A percentile compares a stretch with the other conserved stretches of the same genome.
These are phyloP conservation scores for Polydesmus complanatus DNA, from an alignment of 2,888 invertebrate species.

Conservation along the genomic window DNA sequence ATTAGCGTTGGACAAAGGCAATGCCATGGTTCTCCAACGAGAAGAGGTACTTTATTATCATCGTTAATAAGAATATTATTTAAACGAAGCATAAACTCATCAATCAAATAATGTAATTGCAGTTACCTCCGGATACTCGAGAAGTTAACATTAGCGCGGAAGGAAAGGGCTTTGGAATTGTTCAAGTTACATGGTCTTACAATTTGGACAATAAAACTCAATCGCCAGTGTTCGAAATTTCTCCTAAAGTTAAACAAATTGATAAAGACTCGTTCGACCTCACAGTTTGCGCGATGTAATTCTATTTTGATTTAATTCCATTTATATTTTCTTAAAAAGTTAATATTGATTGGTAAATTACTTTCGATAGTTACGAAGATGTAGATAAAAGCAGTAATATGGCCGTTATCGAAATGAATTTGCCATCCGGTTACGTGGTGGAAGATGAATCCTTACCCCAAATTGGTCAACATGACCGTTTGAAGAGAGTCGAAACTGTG, in stretches of 20 bases:
- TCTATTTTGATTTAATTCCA: not conserved
- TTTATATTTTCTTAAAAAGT: no score
- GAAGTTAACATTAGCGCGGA: conserved; percentile 18
- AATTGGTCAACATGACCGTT: conserved; percentile 26
- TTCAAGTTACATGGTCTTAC: conserved; percentile 22
- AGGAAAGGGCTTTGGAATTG: conserved; percentile 22
- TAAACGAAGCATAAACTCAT: conserved; percentile 4
- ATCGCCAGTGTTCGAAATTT: conserved; percentile 19
- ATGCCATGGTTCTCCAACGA: conserved; percentile 29
- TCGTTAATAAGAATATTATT: not conserved
- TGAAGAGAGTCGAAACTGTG: conserved; percentile 53
- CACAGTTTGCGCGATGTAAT: conserved; percentile 21
- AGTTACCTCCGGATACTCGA: conserved; percentile 19
- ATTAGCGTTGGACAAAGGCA: conserved; percentile 24
- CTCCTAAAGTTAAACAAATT: conserved; percentile 17
- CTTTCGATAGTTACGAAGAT: conserved; percentile 14
- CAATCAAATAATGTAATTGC: not conserved
- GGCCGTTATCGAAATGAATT: conserved; percentile 74
- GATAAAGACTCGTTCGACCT: conserved; percentile 20
- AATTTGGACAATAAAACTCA: conserved; percentile 18
- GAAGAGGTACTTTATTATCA: conserved; percentile 27
- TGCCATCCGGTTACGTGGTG: conserved; percentile 79
- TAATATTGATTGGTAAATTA: not conserved
- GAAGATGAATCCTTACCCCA: conserved; percentile 48
- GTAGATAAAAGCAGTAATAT: conserved; percentile 50